Evolutionary conservation across 1,140 invertebrate genomes (phyloP).

Genomic region (Drosophila nasuta): DNA sequence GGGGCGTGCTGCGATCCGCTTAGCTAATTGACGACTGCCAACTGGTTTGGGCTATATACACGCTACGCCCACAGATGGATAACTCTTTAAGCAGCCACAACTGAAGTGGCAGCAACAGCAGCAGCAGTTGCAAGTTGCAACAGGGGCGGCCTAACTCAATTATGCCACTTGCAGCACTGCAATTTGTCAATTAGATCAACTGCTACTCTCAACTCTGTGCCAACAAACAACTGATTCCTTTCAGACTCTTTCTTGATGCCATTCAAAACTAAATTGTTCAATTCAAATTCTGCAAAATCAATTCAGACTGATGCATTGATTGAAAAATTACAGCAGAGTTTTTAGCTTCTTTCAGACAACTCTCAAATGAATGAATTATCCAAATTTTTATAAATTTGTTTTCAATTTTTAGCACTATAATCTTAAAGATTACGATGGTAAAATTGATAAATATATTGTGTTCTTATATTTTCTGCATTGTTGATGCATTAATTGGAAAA

Average conservation of each 20-base stretch:
- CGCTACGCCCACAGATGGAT: slow-evolving; percentile 47
- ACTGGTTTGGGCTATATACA: slow-evolving; percentile 47
- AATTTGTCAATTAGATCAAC: slow-evolving; percentile 74
- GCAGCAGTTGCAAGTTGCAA: neutral
- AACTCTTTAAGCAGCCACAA: slow-evolving; percentile 18
- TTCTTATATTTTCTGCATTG: too few relatives aligned
- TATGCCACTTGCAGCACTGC: slow-evolving; percentile 73
- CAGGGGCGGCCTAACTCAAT: slow-evolving; percentile 56
- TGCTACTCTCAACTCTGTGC: slow-evolving; percentile 8
- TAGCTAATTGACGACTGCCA: slow-evolving; percentile 78
- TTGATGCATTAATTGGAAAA: too few relatives aligned
- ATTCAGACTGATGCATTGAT: neutral
- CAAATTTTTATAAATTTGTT: too few relatives aligned
- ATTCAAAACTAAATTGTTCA: slow-evolving; percentile 24
- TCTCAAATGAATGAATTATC: too few relatives aligned
- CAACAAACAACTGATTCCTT: slow-evolving; percentile 19
- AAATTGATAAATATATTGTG: too few relatives aligned
- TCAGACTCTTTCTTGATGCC: neutral
- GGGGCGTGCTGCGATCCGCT: slow-evolving; percentile 66
- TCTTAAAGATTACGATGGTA: too few relatives aligned
- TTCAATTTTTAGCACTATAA: too few relatives aligned
- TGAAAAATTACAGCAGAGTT: neutral
- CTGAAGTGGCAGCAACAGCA: slow-evolving; percentile 19
- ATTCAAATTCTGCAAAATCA: neutral
- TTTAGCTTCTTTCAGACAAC: too few relatives aligned